Evolutionary conservation across 2,888 invertebrate genomes (phyloP).

Genomic region (Belgica antarctica): DNA sequence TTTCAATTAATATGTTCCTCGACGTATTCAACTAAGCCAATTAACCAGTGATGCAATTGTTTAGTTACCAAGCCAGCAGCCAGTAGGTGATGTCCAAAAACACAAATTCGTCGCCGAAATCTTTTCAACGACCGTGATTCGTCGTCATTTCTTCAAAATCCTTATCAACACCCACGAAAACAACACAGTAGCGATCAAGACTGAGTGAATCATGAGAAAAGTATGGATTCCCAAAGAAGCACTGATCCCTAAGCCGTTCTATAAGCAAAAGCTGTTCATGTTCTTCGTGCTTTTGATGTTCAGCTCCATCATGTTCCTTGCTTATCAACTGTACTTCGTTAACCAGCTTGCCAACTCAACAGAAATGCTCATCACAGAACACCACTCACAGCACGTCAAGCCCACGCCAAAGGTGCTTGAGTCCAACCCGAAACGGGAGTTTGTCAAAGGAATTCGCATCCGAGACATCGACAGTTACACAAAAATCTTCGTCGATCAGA

Average conservation of each 20-base stretch:
- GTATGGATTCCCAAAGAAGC: constrained; percentile 20
- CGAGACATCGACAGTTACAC: constrained; percentile 28
- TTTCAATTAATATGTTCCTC: no score
- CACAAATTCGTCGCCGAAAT: no score
- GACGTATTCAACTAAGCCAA: no score
- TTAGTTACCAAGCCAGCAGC: no score
- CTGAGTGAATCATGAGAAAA: constrained; percentile 34
- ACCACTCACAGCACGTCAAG: background rate
- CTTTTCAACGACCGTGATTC: no score
- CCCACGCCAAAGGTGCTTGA: background rate
- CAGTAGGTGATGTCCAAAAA: no score
- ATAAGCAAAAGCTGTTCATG: constrained; percentile 18
- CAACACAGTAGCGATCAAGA: no score
- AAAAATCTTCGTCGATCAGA: constrained; percentile 46
- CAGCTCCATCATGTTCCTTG: background rate
- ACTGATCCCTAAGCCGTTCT: constrained; percentile 29
- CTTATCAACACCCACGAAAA: no score
- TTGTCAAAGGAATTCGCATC: constrained; percentile 27
- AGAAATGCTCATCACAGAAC: background rate
- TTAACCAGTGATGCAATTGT: no score
- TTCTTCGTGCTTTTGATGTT: constrained; percentile 22
- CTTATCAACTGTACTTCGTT: constrained; percentile 32
- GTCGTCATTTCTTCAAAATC: no score
- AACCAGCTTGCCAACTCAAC: constrained; percentile 10
- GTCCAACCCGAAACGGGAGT: background rate